Base-by-base conservation (phyloP, 2,797 vertebrate species). In the Spatula versicolor region DNA sequence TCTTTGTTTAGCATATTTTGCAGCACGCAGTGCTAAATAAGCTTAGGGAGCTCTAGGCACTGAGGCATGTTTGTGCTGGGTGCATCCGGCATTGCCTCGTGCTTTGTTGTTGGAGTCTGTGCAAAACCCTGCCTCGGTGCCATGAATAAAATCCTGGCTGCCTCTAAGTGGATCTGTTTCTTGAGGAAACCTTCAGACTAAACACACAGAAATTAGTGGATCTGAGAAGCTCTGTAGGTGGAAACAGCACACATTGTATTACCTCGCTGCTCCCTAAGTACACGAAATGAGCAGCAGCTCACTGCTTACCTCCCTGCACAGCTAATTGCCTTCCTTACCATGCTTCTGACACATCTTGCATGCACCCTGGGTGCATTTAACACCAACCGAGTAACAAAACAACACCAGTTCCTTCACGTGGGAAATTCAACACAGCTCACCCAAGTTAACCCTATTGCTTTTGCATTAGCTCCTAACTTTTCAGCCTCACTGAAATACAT, bases 1-100 rank as follows among this genome's bases (percentile, higher is more conserved):
- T 95, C 86, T 90, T 92, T 95, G 90, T 95, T 96, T 94, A 87
- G 86, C 1, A 11, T 72, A 69, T 94, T 96, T 90, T 92, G 78
- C 75, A 67, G 78, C 13, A 17, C 2, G 30, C 52, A 66, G 82
- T 45, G 68, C 87, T 95, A 93, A 91, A 88, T 71, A 91, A 91
- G 91, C 85, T 88, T 81, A 92, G 78, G 69, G 74, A 90, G 39
- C 23, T 84, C 58, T 89, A 62, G 80, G 82, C 90, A 88, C 66
- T 23, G 58, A 85, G 87, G 91, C 83, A n/a, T 74, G 74, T 72
- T 94, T 93, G 88, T 83, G 72, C 86, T 58, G 54, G 14, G 56
- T 18, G 62, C 30, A 67, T 80, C 37, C 45, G 4, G 68, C 4
- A 0, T 23, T 74, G 80, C 90, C 54, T 74, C 11, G 56, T 58